These are phyloP conservation scores for Hippotragus niger DNA, from an alignment of 2,113 vertebrate species.

Conservation along the genomic window DNA sequence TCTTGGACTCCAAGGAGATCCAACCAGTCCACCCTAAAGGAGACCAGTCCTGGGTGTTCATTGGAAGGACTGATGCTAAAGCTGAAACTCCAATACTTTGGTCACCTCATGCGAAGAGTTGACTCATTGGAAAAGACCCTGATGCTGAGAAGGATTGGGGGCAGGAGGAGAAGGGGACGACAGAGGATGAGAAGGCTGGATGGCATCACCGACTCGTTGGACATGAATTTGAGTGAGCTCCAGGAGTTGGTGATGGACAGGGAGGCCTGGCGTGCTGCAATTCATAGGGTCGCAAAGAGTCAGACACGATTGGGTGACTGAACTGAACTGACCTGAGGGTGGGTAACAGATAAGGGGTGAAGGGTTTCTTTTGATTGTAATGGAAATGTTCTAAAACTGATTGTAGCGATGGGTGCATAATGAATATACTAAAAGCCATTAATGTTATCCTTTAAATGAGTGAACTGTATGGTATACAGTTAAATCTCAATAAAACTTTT, in stretches of 20 bases:
- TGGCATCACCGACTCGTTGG: no score
- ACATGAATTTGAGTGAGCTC: no score
- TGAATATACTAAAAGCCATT: neutral
- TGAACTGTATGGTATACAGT: neutral
- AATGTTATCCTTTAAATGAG: neutral
- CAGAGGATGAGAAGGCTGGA: no score
- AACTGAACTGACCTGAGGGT: neutral
- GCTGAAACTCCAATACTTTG: neutral
- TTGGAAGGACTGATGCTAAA: neutral
- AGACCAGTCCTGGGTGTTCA: neutral
- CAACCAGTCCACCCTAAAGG: neutral
- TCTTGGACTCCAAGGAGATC: neutral
- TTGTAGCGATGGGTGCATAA: neutral
- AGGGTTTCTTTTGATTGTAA: neutral
- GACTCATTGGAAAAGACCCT: no score
- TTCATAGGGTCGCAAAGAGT: no score
- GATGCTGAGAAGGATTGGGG: no score
- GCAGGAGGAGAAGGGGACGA: no score
- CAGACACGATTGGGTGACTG: rapidly evolving
- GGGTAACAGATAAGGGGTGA: neutral
- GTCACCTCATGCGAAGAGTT: neutral
- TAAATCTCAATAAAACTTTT: neutral
- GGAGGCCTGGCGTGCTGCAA: no score
- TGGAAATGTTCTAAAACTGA: neutral
- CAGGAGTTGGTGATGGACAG: no score